Percentiles rank a stretch among this genome's conserved stretches.
Evolutionary conservation across 2,888 invertebrate species (phyloP).

Genomic region (Spodoptera littoralis): DNA sequence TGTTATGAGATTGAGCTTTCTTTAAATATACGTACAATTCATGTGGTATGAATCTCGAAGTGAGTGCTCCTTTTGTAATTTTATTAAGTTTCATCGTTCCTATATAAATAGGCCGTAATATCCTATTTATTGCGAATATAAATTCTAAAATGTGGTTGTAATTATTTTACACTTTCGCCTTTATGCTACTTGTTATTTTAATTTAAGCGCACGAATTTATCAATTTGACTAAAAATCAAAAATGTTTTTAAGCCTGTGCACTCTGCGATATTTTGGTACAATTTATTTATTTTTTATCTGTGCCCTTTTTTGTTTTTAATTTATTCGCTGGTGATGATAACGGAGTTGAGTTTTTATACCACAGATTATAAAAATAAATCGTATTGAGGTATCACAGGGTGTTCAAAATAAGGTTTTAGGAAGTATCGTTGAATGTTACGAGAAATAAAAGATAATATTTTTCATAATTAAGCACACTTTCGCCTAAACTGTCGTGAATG

Average conservation of each 20-base stretch:
- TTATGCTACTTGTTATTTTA: conserved; percentile 70
- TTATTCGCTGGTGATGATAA: conserved; percentile 33
- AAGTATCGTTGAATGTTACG: conserved; percentile 71
- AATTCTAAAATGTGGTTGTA: conserved; percentile 75
- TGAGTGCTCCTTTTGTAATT: conserved; percentile 6
- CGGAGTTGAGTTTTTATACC: conserved; percentile 3
- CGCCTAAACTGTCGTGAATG: conserved; percentile 85
- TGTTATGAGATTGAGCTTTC: conserved; percentile 20
- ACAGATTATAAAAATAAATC: conserved; percentile 15
- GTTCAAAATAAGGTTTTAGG: conserved; percentile 43
- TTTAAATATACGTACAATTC: conserved; percentile 7
- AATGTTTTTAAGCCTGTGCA: conserved; percentile 66
- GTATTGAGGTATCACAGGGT: conserved; percentile 30
- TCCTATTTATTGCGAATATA: conserved; percentile 48
- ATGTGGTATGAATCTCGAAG: conserved; percentile 16
- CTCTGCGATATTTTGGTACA: conserved; percentile 21
- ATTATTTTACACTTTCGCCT: conserved; percentile 72
- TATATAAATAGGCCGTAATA: conserved; percentile 48
- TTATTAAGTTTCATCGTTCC: conserved; percentile 24
- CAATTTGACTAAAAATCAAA: conserved; percentile 73
- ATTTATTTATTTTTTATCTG: conserved; percentile 1
- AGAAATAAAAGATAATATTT: conserved; percentile 69
- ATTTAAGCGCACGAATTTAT: conserved; percentile 87
- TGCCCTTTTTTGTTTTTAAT: conserved; percentile 5
- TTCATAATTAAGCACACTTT: conserved; percentile 84